These are phyloP conservation scores for Agrypnia vestita DNA, from an alignment of 1,140 invertebrate genomes.

Conservation along the genomic window DNA sequence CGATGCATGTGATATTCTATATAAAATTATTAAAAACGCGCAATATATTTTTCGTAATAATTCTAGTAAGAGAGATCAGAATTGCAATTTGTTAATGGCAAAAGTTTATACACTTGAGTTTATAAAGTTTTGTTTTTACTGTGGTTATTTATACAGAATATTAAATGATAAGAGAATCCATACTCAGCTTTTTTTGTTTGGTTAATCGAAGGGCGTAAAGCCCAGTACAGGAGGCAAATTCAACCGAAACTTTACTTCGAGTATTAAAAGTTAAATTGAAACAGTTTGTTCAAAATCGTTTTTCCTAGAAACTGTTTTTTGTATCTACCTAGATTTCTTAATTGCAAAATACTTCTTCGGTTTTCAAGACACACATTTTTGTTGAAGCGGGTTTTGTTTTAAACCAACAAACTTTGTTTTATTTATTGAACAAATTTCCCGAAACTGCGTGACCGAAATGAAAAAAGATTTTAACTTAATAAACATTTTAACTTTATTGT, in stretches of 20 bases:
- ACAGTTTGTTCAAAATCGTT: slow-evolving; percentile 23
- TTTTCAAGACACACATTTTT: no score
- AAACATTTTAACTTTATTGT: no score
- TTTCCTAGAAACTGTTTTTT: neutral
- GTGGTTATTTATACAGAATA: slow-evolving; percentile 54
- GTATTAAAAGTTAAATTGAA: slow-evolving; percentile 41
- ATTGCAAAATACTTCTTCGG: neutral
- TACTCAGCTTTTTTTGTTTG: slow-evolving; percentile 35
- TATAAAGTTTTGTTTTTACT: slow-evolving; percentile 59
- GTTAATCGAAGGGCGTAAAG: slow-evolving; percentile 32
- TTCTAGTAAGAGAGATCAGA: slow-evolving; percentile 8
- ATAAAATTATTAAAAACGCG: no score
- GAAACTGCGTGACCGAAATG: no score
- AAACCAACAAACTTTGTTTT: no score
- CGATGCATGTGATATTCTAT: no score
- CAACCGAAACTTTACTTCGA: slow-evolving; percentile 9
- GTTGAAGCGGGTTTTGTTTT: no score
- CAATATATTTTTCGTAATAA: no score
- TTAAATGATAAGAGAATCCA: slow-evolving; percentile 50
- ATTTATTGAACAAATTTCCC: no score
- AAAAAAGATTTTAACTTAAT: no score
- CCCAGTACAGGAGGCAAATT: neutral
- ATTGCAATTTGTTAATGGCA: slow-evolving; percentile 58
- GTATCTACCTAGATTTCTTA: neutral
- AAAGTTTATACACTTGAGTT: slow-evolving; percentile 56